Base-by-base conservation (phyloP, 2,797 vertebrate species). In the Argentina silus region DNA sequence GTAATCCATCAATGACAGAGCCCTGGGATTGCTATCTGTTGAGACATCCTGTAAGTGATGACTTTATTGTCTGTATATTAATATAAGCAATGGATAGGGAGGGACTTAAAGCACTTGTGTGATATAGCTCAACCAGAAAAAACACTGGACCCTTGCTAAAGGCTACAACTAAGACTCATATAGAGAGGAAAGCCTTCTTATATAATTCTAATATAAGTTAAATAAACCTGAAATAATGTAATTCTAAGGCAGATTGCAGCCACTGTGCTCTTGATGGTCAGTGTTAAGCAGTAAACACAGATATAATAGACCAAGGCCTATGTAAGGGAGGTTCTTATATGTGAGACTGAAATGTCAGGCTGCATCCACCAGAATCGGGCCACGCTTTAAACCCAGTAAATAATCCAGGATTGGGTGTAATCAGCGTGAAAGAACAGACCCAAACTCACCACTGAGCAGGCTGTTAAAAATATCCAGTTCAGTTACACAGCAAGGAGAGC, bases 391-490 rank as follows among this genome's bases (percentile, higher is more conserved):
- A 77, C 85, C 80, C 76, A 77, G 74, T 70, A 84, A 87, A 82
- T 90, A 89, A 90, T 91, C 90, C 88, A 77, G 86, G 78, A 72
- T 82, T 79, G 81, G 82, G 82, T 86, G 85, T 88, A 88, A 90
- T 90, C 88, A 83, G 89, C 78, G 81, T 89, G 87, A 88, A 90
- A 85, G 84, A 89, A 89, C 83, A 86, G 82, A 78, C 75, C 71
- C n/a, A 3, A 86, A 84, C 79, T 84, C 82, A 72, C 74, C 75
- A 77, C 80, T 83, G 83, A 79, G 81, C 43, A 67, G 63, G 76
- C 77, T 67, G 86, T 79, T 86, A 86, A 88, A 88, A 88, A 89
- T 81, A 90, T 67, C 51, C 78, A 67, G 77, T 81, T 83, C 63
- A 60, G 66, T 74, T 56, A 76, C 76, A 71, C 73, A 17, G 23